Evolutionary conservation across 1,140 invertebrate species (phyloP), one percentile per base, ranked within the genome.

Genomic region (Ericerus pela): DNA sequence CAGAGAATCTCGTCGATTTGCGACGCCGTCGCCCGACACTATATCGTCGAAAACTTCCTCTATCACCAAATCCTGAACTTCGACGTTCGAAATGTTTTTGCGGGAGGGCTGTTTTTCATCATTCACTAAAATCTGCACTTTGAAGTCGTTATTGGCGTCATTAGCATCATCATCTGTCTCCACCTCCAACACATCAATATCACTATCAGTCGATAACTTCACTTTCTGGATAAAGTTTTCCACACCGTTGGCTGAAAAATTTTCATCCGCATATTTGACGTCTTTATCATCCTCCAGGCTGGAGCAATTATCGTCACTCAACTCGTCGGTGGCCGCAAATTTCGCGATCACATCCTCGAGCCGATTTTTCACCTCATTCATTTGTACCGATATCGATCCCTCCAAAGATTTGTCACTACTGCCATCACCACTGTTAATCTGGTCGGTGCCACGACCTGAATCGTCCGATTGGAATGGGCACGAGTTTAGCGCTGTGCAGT

Each of bases 381-480:
- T 63, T 47, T 63, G 56, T 20, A 47, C 41, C 41, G 41, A 47
- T 5, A 47, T 47, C 12, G 41, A 47, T 4, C 41, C 41, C 14
- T 47, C 41, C 6, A 47, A 24, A 18, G 41, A 47, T 14, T 47
- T 47, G 26, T 58, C 54, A 31, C 43, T 55, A 2, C 54, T 58
- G 10, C 58, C 53, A 33, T 58, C 54, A 24, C 54, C 54, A 33
- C 58, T 58, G 16, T 54, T 55, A 28, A 58, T 58, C 33, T 58
- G 58, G 30, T 58, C 58, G 10, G 51, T 58, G 36, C 53, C 51
- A 38, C 54, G 55, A 41, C 58, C 55, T 1, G 56, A 57, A 26
- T 73, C 72, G 60, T 70, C 73, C 0, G 67, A 67, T 16, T 47
- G 41, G 41, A 47, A 47, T 2, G 41, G 41, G 20, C 41, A 47